Percentiles rank a stretch among this genome's conserved stretches.
Conservation (phyloP, 2,797 vertebrate genomes). For the Rhadinocentrus ornatus region DNA sequence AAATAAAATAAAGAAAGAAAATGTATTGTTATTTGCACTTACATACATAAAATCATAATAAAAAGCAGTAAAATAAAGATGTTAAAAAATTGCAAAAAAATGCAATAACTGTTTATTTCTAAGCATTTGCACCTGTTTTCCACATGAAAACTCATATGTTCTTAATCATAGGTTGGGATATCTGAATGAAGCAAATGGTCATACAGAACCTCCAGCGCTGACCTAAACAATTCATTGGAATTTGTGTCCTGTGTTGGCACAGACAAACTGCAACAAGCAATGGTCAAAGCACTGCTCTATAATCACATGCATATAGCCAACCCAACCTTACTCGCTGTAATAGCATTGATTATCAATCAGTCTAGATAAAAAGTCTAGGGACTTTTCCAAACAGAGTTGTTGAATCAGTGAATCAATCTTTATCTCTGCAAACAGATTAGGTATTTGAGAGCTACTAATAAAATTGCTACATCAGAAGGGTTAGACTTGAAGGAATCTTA, state of each 20-base stretch:
- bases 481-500: background rate
- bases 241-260: background rate
- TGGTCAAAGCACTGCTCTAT: slow-evolving; percentile 27
- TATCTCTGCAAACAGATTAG: slow-evolving; percentile 43
- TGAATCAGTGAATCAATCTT: slow-evolving; percentile 62
- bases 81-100: too few relatives aligned
- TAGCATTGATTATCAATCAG: slow-evolving; percentile 51
- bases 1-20: too few relatives aligned
- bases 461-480: background rate
- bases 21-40: too few relatives aligned
- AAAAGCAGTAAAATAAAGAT: too few relatives aligned
- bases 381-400: slow-evolving; percentile 51
- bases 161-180: background rate
- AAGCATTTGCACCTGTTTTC: too few relatives aligned
- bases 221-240: background rate
- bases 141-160: too few relatives aligned
- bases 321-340: slow-evolving; percentile 32
- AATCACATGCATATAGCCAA: slow-evolving; percentile 20
- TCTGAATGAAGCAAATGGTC: background rate
- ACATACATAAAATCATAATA: too few relatives aligned
- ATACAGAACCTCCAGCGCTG: background rate
- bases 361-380: too few relatives aligned
- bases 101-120: too few relatives aligned
- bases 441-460: slow-evolving; percentile 11
- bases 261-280: slow-evolving; percentile 7